Percentiles rank a stretch among this genome's conserved stretches.
Evolutionary conservation across 1,140 invertebrate species (phyloP).

Genomic region (Drosophila pseudoobscura): DNA sequence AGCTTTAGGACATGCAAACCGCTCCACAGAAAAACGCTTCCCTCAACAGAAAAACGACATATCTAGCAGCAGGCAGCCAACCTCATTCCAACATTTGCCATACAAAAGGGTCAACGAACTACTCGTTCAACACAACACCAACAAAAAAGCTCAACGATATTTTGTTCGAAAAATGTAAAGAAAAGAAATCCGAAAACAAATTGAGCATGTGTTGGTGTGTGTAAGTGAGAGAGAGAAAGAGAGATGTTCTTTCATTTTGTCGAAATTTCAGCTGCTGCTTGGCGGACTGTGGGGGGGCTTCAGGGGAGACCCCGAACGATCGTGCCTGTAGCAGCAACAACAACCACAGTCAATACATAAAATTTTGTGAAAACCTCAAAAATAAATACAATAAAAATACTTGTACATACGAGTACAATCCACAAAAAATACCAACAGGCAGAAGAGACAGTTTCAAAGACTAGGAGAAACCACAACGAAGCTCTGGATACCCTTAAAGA

Average conservation of each 20-base stretch:
- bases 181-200: constrained; percentile 66
- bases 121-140: constrained; percentile 8
- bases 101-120: constrained; percentile 70
- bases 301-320: constrained; percentile 28
- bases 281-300: neutral
- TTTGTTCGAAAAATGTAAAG: constrained; percentile 62
- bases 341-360: constrained; percentile 63
- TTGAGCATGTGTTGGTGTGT: constrained; percentile 21
- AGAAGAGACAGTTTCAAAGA: constrained; percentile 6
- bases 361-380: constrained; percentile 65
- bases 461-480: too few relatives aligned
- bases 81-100: constrained; percentile 56
- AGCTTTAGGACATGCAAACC: too few relatives aligned
- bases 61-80: constrained; percentile 35
- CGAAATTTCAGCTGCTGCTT: constrained; percentile 47
- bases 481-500: too few relatives aligned
- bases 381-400: constrained; percentile 38
- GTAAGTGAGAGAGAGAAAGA: neutral
- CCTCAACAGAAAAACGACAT: constrained; percentile 25
- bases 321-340: constrained; percentile 39
- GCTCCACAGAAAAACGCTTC: constrained; percentile 25
- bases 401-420: constrained; percentile 18
- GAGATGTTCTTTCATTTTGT: neutral
- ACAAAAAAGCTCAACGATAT: constrained; percentile 65
- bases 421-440: constrained; percentile 6